Base-by-base conservation (phyloP, 2,113 vertebrate genomes). In the Cephalopholis sonnerati region DNA sequence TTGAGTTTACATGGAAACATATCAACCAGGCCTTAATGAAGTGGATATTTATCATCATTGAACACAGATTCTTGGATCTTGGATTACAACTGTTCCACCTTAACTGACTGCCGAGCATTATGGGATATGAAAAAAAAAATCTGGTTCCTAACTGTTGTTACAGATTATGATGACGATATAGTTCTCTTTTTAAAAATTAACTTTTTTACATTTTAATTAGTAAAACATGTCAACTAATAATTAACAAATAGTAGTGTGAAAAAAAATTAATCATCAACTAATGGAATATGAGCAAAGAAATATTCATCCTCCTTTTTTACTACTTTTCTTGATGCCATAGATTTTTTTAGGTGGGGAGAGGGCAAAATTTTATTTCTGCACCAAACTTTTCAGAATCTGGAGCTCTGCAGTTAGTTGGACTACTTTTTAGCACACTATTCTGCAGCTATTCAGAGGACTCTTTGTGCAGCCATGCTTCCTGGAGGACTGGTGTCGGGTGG, bases 391-490 rank as follows among this genome's bases (percentile, higher is more conserved):
- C 8, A 24, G 58, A 41, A 6, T 17, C 41, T 11, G 74, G 12
- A 32, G 36, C 7, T 7, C 68, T 48, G 39, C 25, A 16, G 59
- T 16, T 29, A 32, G 51, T 25, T 11, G 46, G 36, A 65, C 5
- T 13, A 8, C 1, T 25, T 41, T 64, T 24, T 5, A 16, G 53
- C 4, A 11, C 18, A 54, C 10, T n/a, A 55, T n/a, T n/a, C 18
- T 7, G 17, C 55, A 8, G 3, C 29, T 29, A 4, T 29, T 63
- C 18, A 41, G n/a, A 16, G 7, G 36, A 36, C 15, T 0, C 46
- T 25, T 8, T 1, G 29, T 6, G 46, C 17, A 3, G 20, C 9
- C 22, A 90, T 88, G 86, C 72, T 91, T 1, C 85, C 89, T 9
- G 87, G 85, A 72, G 87, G 88, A 2, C 44, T 3, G 63, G 53